Evolutionary conservation across 2,113 vertebrate genomes (phyloP).

Genomic region (Ptilorrhoa leucosticta): DNA sequence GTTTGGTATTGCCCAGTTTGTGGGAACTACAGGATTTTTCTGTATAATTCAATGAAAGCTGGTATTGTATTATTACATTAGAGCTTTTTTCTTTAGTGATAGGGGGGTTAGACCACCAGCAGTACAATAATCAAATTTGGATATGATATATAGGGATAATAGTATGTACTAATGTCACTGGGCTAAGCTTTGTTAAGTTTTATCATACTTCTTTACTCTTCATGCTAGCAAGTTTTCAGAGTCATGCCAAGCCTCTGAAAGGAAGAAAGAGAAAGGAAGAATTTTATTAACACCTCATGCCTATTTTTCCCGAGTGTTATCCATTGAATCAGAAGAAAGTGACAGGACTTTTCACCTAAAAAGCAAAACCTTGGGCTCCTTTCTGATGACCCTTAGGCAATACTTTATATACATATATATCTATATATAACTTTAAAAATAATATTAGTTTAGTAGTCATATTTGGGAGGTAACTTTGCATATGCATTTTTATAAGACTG

Average conservation of each 20-base stretch:
- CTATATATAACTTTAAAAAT: not conserved
- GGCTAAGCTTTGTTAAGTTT: not conserved
- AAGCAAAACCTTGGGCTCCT: not conserved
- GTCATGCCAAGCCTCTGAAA: not conserved
- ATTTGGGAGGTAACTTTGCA: not conserved
- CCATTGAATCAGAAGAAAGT: not conserved
- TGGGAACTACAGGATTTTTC: not conserved
- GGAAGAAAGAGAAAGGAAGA: not conserved
- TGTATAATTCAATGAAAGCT: not conserved
- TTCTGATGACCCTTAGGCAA: not conserved
- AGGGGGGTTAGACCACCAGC: not conserved
- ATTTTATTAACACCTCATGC: not conserved
- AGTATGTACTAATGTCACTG: not conserved
- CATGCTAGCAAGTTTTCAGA: not conserved
- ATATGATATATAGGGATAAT: not conserved
- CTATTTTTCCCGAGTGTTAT: not conserved
- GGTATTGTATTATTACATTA: not conserved
- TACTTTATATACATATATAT: not conserved
- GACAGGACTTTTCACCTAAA: not conserved
- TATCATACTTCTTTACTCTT: not conserved
- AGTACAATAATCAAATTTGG: not conserved
- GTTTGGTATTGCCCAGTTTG: not conserved
- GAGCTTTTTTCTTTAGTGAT: not conserved
- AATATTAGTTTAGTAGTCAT: not conserved
- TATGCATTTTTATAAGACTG: not conserved